These are phyloP conservation scores for Hipparchia semele DNA, from an alignment of 2,888 invertebrate genomes.

Conservation along the genomic window DNA sequence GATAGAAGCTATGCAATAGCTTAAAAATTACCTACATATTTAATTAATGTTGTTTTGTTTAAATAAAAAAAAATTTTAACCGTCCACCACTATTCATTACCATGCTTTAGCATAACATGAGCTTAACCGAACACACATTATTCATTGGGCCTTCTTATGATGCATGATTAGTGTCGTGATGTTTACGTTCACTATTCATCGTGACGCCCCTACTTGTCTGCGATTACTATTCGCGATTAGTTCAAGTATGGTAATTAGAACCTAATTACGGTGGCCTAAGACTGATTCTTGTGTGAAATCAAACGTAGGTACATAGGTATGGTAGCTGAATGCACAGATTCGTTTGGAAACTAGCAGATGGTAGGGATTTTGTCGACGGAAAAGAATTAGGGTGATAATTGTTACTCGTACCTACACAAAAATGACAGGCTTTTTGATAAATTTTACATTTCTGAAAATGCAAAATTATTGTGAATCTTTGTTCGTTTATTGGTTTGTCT, in stretches of 20 bases:
- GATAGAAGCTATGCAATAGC: too few relatives aligned
- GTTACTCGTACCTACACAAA: neutral
- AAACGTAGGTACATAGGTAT: neutral
- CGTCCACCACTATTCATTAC: constrained; percentile 1
- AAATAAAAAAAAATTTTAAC: neutral
- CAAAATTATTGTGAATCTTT: neutral
- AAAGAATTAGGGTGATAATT: neutral
- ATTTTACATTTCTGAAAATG: neutral
- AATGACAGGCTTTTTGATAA: neutral
- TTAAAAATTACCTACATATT: too few relatives aligned
- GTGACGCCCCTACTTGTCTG: constrained; percentile 53
- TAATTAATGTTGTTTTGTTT: too few relatives aligned
- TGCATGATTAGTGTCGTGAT: constrained; percentile 68
- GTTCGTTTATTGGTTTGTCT: neutral
- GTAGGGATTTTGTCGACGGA: constrained; percentile 2
- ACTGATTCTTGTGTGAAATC: constrained; percentile 21
- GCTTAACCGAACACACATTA: constrained; percentile 47
- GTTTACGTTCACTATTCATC: constrained; percentile 63
- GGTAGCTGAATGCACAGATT: constrained; percentile 1
- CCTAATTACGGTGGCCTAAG: constrained; percentile 39
- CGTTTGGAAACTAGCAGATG: constrained; percentile 3
- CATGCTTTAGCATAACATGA: constrained; percentile 47
- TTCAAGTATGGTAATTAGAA: constrained; percentile 41
- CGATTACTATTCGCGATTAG: constrained; percentile 50
- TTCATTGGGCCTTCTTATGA: constrained; percentile 63